Conservation (phyloP, 1,140 invertebrate species). For the Anastatus disparis region DNA sequence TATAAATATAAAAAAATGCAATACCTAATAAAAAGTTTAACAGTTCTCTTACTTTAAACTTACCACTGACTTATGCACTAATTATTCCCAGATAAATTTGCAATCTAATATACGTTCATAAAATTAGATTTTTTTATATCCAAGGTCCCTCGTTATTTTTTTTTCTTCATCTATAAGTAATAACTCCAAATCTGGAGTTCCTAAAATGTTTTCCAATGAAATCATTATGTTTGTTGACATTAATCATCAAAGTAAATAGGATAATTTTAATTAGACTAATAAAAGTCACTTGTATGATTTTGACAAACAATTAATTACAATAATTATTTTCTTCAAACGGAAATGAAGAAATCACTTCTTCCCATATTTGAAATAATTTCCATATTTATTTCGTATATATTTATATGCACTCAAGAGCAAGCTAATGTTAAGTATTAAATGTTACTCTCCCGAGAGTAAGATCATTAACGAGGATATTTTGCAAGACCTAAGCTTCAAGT, state of each 20-base stretch:
- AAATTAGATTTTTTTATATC: neutral
- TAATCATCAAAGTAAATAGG: neutral
- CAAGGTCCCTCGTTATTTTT: neutral
- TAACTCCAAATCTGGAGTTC: neutral
- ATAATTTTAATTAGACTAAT: neutral
- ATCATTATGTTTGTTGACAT: neutral
- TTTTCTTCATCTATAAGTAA: neutral
- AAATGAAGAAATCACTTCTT: slow-evolving; percentile 7
- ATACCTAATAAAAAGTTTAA: too few species aligned
- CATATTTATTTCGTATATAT: neutral
- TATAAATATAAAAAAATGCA: too few species aligned
- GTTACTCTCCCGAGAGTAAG: neutral
- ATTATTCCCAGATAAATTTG: too few species aligned
- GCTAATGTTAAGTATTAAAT: too few species aligned
- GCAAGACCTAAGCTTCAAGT: neutral
- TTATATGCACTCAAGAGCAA: neutral
- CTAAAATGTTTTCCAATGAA: neutral
- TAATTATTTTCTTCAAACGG: neutral
- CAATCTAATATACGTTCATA: too few species aligned
- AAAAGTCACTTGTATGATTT: slow-evolving; percentile 17
- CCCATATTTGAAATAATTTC: neutral
- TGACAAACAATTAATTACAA: slow-evolving; percentile 6
- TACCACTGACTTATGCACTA: too few species aligned
- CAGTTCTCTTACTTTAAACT: too few species aligned
- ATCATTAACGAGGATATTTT: slow-evolving; percentile 19